phyloP scores from a whole-genome alignment of 2,888 invertebrate species.

The Pseudeuparius sepicola region DNA sequence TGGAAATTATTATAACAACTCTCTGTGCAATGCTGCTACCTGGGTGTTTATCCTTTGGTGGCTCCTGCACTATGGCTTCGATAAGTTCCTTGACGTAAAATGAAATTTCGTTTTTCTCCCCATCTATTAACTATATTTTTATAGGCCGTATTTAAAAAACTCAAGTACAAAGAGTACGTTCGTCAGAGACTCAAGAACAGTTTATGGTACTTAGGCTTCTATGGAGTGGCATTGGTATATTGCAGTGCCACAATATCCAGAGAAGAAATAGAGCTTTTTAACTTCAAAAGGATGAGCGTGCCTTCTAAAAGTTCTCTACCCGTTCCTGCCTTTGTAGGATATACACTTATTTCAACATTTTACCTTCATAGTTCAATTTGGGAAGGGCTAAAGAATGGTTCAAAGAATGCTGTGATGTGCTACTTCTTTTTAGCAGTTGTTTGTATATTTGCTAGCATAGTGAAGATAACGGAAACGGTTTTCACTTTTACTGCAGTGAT shows the following conservation, averaged over 20 bases:
- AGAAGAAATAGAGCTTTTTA: slow-evolving; percentile 29
- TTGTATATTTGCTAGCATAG: slow-evolving; percentile 23
- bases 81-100: slow-evolving; percentile 31
- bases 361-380: slow-evolving; percentile 31
- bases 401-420: slow-evolving; percentile 23
- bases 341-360: slow-evolving; percentile 31
- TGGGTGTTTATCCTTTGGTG: slow-evolving; percentile 35
- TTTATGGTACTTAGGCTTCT: slow-evolving; percentile 34
- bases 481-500: too few species aligned
- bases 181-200: slow-evolving; percentile 29
- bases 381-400: slow-evolving; percentile 28
- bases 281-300: slow-evolving; percentile 23
- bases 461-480: too few species aligned
- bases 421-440: slow-evolving; percentile 28
- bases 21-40: slow-evolving; percentile 33
- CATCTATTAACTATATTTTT: slow-evolving; percentile 19
- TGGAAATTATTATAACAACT: slow-evolving; percentile 34
- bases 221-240: slow-evolving; percentile 29
- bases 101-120: not conserved
- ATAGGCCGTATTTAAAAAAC: slow-evolving; percentile 30
- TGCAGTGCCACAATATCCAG: slow-evolving; percentile 29
- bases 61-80: slow-evolving; percentile 31
- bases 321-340: slow-evolving; percentile 29
- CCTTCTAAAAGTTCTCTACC: slow-evolving; percentile 19
- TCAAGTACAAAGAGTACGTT: slow-evolving; percentile 31